phyloP scores from a whole-genome alignment of 2,797 vertebrate genomes.

The Rhincodon typus region DNA sequence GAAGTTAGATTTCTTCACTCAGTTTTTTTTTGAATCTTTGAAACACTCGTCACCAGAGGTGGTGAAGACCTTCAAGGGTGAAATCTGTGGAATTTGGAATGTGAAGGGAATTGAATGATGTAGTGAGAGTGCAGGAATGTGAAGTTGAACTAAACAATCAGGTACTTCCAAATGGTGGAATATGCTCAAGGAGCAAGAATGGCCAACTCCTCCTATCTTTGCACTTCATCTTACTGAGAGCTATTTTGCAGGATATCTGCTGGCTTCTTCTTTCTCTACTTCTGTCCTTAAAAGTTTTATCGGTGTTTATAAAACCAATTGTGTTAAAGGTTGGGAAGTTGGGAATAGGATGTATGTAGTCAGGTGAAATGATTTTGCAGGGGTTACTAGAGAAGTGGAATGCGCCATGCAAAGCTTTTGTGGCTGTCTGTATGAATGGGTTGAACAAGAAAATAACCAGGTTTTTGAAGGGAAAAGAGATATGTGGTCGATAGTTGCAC shows the following conservation, averaged over 20 bases:
- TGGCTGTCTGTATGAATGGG: too few species aligned
- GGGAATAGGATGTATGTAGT: background rate
- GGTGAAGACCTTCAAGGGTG: background rate
- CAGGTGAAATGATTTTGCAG: background rate
- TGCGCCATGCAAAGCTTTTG: background rate
- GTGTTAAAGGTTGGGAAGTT: background rate
- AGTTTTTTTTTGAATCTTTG: background rate
- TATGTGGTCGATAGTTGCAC: background rate
- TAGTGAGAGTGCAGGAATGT: background rate
- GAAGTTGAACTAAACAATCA: background rate
- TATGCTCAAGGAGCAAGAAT: too few species aligned
- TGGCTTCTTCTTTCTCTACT: background rate
- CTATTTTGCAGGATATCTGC: background rate
- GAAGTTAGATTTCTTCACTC: too few species aligned
- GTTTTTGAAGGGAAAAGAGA: background rate
- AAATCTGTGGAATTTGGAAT: background rate
- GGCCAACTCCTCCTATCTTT: background rate
- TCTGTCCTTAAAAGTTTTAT: background rate
- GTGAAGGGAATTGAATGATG: background rate
- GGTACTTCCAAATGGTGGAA: too few species aligned
- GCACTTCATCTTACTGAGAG: background rate
- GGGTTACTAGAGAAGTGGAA: background rate
- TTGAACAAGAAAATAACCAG: too few species aligned
- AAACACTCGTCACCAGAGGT: background rate
- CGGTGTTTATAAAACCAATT: background rate